Evolutionary conservation across 1,140 invertebrate genomes (phyloP).

Genomic region (Halesus radiatus): DNA sequence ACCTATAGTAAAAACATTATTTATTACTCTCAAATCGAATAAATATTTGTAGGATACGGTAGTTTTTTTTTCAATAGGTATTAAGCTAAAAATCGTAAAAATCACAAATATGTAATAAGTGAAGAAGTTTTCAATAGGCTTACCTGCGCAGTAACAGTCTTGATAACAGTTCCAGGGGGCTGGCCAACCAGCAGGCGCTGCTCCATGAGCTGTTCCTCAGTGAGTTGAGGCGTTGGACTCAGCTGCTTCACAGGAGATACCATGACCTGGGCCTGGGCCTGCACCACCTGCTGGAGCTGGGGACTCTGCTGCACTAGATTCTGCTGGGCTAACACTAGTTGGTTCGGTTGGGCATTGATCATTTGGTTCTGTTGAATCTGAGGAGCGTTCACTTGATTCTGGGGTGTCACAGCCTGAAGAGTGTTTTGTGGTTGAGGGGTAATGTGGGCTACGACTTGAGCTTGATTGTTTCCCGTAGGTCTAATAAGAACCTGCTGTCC

Average conservation of each 20-base stretch:
- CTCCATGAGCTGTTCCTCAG: conserved; percentile 74
- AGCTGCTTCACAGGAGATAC: conserved; percentile 54
- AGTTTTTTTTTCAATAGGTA: no score
- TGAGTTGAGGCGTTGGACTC: conserved; percentile 59
- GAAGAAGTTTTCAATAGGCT: no score
- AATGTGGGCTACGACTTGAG: conserved; percentile 78
- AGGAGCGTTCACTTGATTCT: background rate
- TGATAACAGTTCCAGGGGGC: conserved; percentile 88
- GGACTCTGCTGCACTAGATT: conserved; percentile 1
- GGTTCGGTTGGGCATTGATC: background rate
- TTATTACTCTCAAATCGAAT: conserved; percentile 1
- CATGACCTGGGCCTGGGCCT: conserved; percentile 53
- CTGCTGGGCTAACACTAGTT: conserved; percentile 7
- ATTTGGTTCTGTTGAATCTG: conserved; percentile 3
- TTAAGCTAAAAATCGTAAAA: no score
- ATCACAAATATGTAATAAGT: no score
- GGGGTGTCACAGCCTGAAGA: conserved; percentile 58
- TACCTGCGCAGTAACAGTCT: conserved; percentile 83
- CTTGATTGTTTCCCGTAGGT: conserved; percentile 79
- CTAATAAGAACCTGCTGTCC: conserved; percentile 86
- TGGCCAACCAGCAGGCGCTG: conserved; percentile 81
- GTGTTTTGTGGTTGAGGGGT: conserved; percentile 67
- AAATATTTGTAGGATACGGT: no score
- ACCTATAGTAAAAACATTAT: conserved; percentile 69
- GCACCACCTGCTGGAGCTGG: conserved; percentile 38